phyloP scores from a whole-genome alignment of 2,888 invertebrate species.

The Tortricodes alternella region DNA sequence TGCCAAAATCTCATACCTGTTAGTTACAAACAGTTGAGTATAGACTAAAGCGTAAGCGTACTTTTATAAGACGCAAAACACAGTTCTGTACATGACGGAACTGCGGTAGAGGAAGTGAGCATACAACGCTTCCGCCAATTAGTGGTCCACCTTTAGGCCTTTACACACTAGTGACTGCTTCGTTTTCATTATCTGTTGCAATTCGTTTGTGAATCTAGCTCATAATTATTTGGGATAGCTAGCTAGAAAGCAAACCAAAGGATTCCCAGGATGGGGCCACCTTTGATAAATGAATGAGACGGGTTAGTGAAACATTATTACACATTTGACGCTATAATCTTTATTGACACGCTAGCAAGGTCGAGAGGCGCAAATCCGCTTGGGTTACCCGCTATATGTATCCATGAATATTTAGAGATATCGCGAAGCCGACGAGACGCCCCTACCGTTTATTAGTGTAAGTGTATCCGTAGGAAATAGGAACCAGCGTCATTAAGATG shows the following conservation, averaged over 20 bases:
- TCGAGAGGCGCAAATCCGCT: conserved; percentile 24
- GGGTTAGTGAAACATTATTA: not conserved
- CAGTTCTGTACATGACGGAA: not conserved
- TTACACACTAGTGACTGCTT: not conserved
- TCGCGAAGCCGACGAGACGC: conserved; percentile 6
- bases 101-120: not conserved
- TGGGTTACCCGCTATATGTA: conserved; percentile 12
- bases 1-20: not conserved
- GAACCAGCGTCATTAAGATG: conserved; percentile 47
- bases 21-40: not conserved
- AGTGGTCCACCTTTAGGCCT: not conserved
- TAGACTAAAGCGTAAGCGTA: not conserved
- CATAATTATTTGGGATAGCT: too few species aligned
- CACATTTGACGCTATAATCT: conserved; percentile 11
- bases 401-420: conserved; percentile 23
- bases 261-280: not conserved
- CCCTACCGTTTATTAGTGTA: conserved; percentile 14
- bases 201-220: not conserved
- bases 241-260: not conserved
- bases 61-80: not conserved
- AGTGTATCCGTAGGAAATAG: conserved; percentile 34
- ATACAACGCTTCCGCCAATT: not conserved
- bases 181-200: not conserved
- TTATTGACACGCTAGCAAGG: conserved; percentile 16
- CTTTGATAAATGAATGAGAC: not conserved